Base-by-base conservation (phyloP, 2,113 vertebrate species). In the Climacteris rufus region DNA sequence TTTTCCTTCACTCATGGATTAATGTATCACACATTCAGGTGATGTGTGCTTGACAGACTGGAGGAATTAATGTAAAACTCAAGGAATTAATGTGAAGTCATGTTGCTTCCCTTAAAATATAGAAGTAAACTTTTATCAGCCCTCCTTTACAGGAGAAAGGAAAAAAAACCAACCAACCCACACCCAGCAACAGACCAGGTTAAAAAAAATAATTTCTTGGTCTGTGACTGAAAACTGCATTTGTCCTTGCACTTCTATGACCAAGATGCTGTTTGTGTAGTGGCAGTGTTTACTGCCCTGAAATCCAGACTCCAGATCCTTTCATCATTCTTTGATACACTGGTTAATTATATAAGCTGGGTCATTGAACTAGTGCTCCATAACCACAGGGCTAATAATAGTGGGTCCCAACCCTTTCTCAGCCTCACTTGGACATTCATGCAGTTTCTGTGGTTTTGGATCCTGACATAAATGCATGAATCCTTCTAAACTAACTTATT, bases 161-260 rank as follows among this genome's bases (percentile, higher is more conserved):
- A 4, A 42, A 25, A 76, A 60, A 11, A 24, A 33, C 23, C n/a
- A n/a, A n/a, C 53, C 4, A 35, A 40, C 0, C 0, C 8, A 53
- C 3, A 3, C 3, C 13, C 5, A 45, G 59, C 12, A 81, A 31
- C 8, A 74, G 61, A 49, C 4, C 2, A 17, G 4, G 21, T 3
- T 42, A 44, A 47, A 25, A 31, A 19, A 23, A 10, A 3, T 54
- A 2, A 35, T 49, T 53, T 89, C 10, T 70, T 19, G 0, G 1
- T 31, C 31, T 10, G 4, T 33, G 23, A 54, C 25, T 59, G 54
- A 80, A 70, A 83, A 33, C 6, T 35, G 6, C 15, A 78, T 74
- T 89, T 30, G 47, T 61, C 25, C 28, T 70, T 66, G 11, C 66
- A 22, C 27, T 47, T 57, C 16, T 84, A 14, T 81, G 50, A 31